A percentile compares a stretch with the other conserved stretches of the same genome.
phyloP scores from a whole-genome alignment of 2,113 vertebrate species.

The Perca schrenkii region DNA sequence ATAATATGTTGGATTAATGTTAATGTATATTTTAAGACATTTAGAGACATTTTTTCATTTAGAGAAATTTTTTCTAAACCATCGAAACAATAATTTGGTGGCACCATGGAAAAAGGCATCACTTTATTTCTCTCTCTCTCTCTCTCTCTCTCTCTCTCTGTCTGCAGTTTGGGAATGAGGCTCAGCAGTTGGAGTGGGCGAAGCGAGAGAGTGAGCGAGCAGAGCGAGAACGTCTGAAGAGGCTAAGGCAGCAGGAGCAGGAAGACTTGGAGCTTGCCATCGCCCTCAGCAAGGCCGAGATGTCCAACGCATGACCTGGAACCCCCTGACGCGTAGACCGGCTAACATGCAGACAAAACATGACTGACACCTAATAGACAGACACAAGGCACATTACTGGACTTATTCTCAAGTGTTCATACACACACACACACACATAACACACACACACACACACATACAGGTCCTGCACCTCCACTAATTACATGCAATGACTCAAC shows the following conservation, averaged over 20 bases:
- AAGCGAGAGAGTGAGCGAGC: slow-evolving; percentile 97
- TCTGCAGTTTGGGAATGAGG: slow-evolving; percentile 95
- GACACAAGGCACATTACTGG: slow-evolving; percentile 41
- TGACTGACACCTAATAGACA: slow-evolving; percentile 34
- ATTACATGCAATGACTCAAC: slow-evolving; percentile 12
- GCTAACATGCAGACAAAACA: slow-evolving; percentile 17
- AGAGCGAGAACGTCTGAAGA: slow-evolving; percentile 93
- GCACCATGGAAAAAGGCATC: no score
- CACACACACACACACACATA: slow-evolving; percentile 23
- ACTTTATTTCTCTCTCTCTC: background rate
- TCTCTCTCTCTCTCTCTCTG: background rate
- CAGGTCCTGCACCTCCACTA: background rate
- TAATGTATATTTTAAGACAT: no score
- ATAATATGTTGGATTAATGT: no score
- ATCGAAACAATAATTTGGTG: no score
- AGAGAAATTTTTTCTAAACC: no score
- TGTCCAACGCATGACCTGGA: slow-evolving; percentile 90
- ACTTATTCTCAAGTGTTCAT: slow-evolving; percentile 22
- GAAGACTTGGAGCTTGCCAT: slow-evolving; percentile 98
- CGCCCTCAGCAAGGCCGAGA: slow-evolving; percentile 98
- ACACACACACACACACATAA: background rate
- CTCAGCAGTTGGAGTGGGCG: slow-evolving; percentile 98
- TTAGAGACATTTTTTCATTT: no score
- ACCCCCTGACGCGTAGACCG: background rate
- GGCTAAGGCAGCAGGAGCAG: slow-evolving; percentile 94